A percentile compares a stretch with the other conserved stretches of the same genome.
These are phyloP conservation scores for Aurelia coerulea DNA, from an alignment of 30 jellyfish, hydroid and myxozoan genomes.

Conservation along the genomic window DNA sequence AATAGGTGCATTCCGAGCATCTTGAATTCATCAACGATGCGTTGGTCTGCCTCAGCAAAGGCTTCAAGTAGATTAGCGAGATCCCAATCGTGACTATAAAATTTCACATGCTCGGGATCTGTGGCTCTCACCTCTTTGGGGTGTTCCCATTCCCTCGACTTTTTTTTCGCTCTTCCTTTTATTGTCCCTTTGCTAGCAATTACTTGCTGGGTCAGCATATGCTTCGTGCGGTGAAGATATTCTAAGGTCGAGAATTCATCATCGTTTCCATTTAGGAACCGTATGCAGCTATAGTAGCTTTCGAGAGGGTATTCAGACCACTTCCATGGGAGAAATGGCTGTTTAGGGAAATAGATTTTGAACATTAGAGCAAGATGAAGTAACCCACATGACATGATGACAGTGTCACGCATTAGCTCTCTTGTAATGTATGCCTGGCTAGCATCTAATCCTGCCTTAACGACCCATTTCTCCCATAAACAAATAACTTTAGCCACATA, in stretches of 20 bases:
- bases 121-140: background rate
- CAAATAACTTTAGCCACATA: no score
- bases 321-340: no score
- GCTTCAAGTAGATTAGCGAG: no score
- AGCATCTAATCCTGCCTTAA: slow-evolving; percentile 5
- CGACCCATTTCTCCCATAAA: slow-evolving; percentile 16
- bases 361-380: slow-evolving; percentile 13
- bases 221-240: background rate
- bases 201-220: slow-evolving; percentile 7
- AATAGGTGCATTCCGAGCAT: no score
- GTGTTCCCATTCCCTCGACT: slow-evolving; percentile 8
- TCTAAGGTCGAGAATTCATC: no score
- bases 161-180: background rate
- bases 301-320: no score
- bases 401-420: slow-evolving; percentile 13
- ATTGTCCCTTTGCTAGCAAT: slow-evolving; percentile 3
- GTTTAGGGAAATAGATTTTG: background rate
- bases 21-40: no score
- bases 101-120: no score
- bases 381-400: slow-evolving; percentile 9
- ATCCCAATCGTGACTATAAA: no score
- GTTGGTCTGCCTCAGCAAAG: no score
- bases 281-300: no score
- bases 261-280: no score
- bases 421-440: slow-evolving; percentile 8